These are phyloP conservation scores for Cephalopachus bancanus DNA, from an alignment of 2,797 vertebrate genomes.

Conservation along the genomic window DNA sequence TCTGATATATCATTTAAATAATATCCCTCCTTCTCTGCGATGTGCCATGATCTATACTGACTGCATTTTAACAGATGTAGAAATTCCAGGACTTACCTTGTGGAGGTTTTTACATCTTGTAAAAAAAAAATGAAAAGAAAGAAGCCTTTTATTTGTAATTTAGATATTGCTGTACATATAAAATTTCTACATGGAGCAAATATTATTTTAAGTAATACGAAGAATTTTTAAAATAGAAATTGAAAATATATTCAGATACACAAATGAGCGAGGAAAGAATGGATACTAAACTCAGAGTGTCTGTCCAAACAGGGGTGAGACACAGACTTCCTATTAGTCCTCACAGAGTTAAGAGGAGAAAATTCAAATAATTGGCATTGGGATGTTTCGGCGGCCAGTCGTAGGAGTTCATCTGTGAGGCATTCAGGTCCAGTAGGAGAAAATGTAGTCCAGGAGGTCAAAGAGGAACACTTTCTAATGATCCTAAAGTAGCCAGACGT, in stretches of 20 bases:
- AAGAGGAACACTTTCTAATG: background rate
- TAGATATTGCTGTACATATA: background rate
- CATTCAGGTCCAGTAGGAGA: no score
- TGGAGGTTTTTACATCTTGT: background rate
- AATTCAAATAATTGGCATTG: background rate
- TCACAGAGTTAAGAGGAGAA: background rate
- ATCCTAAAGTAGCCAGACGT: background rate
- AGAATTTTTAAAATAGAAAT: conserved; percentile 12
- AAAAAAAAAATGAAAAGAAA: conserved; percentile 24
- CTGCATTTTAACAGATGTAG: background rate
- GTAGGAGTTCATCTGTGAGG: background rate
- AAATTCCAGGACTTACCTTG: background rate
- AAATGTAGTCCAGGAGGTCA: background rate
- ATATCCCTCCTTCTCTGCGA: background rate
- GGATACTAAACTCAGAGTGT: background rate
- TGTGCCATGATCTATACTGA: background rate
- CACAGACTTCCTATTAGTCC: background rate
- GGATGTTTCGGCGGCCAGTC: background rate
- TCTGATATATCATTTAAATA: no score
- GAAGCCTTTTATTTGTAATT: conserved; percentile 2
- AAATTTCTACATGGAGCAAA: conserved; percentile 10
- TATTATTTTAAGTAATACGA: conserved; percentile 28
- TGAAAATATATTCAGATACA: background rate
- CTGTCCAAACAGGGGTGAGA: background rate
- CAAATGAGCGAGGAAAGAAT: background rate